Evolutionary conservation across 2,113 vertebrate genomes (phyloP).

Genomic region (Chlorodrepanis virens): DNA sequence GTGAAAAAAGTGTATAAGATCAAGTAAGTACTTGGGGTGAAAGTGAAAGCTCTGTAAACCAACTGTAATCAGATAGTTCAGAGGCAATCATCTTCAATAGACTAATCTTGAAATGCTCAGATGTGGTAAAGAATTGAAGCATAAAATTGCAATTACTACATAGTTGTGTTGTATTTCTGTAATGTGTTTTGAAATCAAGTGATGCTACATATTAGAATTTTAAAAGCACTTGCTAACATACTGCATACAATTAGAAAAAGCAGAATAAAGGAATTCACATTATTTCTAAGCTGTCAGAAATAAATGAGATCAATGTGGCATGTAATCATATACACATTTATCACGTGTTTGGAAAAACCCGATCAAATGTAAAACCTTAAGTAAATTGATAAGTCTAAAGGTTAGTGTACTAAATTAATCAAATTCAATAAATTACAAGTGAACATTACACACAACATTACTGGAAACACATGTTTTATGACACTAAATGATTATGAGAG

Average conservation of each 20-base stretch:
- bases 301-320: background rate
- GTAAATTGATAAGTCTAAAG: background rate
- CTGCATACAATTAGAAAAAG: background rate
- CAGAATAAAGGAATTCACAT: background rate
- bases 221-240: background rate
- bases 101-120: background rate
- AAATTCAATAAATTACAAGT: background rate
- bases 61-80: background rate
- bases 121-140: background rate
- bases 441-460: background rate
- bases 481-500: background rate
- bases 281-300: background rate
- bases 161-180: background rate
- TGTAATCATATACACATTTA: background rate
- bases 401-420: background rate
- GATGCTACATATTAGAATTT: background rate
- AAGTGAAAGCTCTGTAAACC: background rate
- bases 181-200: background rate
- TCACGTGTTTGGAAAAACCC: background rate
- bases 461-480: background rate
- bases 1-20: background rate
- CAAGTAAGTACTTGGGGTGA: background rate
- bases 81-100: background rate
- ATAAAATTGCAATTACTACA: background rate
- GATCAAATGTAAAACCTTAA: background rate